Evolutionary conservation across 2,888 invertebrate genomes (phyloP), one percentile per base, ranked within the genome.

Genomic region (Phania funesta): DNA sequence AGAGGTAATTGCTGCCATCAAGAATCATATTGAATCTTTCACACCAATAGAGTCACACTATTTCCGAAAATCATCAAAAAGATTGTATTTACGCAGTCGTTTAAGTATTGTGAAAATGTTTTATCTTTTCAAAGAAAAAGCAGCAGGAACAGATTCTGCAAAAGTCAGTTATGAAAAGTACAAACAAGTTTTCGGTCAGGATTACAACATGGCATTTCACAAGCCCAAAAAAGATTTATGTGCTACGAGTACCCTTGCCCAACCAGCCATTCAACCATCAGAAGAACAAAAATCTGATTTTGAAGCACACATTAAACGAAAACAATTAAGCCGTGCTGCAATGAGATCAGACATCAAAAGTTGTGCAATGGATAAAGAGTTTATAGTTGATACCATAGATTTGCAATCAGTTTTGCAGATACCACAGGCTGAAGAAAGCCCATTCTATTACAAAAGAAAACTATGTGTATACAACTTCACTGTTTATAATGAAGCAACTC

Each of bases 361-460:
- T 44, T 44, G 44, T 20, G 8, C 44, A 44, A 44, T 18, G 44
- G 44, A 44, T 18, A 44, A 44, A 44, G 8, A 44, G 44, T 44
- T 44, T 16, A 44, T 44, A 44, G 44, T 44, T 18, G 44, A 7
- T 20, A 20, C 44, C 44, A 44, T 44, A 18, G 20, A 44, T 44
- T 44, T 44, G 44, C 44, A 44, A 44, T 44, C 44, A 56, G 26
- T 29, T 26, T 50, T 50, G 50, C 50, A 44, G 18, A 22, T 26
- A 50, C 50, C 50, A 50, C 50, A 50, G 50, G 26, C 50, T 32
- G 35, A 56, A 35, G 56, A 32, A 56, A 56, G 56, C 56, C 56
- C 35, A 56, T 56, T 56, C 56, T 56, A 56, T 56, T 32, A 56
- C 56, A 56, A 56, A 56, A 56, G 32, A 56, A 56, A 56, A 56